Evolutionary conservation across 2,797 vertebrate genomes (phyloP), one percentile per base, ranked within the genome.

Genomic region (Pseudochromis fuscus): DNA sequence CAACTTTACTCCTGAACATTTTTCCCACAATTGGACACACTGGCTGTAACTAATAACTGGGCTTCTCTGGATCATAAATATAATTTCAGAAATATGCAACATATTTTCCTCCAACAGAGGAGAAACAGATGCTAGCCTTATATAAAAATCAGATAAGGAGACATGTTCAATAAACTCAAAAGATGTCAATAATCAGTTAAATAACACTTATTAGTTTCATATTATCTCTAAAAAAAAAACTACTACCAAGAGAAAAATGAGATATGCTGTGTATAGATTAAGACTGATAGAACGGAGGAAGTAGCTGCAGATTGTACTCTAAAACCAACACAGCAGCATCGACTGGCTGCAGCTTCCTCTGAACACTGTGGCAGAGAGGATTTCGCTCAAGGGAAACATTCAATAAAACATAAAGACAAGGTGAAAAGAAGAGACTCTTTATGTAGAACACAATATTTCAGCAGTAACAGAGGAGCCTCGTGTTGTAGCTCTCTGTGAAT

Each of bases 11-110:
- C 16, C 5, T 15, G n/a, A 56, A 66, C 12, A 49, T 61, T 68
- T 72, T 56, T 56, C 55, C 16, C 58, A 72, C 63, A 67, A 40
- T 18, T 19, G 18, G 59, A 63, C 30, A 49, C 19, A 18, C 1
- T 12, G 4, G n/a, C 40, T 24, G 27, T 44, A 13, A 68, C n/a
- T n/a, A 61, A 60, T 59, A 75, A 56, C 52, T 67, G 30, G 18
- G 50, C 44, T 19, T 79, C 31, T 58, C 19, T 33, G 49, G 37
- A 40, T 60, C 81, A 65, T 77, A 72, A 75, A 85, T 58, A 66
- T 42, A 2, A 52, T 50, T 61, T 30, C 4, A 42, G 30, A 72
- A 59, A 35, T 35, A 46, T 51, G 38, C 28, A 64, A 55, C 24
- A 59, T n/a, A 28, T 68, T 11, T 44, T 40, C 15, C 19, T 13